phyloP scores from a whole-genome alignment of 2,888 invertebrate species.

The Schrankia costaestrigalis region DNA sequence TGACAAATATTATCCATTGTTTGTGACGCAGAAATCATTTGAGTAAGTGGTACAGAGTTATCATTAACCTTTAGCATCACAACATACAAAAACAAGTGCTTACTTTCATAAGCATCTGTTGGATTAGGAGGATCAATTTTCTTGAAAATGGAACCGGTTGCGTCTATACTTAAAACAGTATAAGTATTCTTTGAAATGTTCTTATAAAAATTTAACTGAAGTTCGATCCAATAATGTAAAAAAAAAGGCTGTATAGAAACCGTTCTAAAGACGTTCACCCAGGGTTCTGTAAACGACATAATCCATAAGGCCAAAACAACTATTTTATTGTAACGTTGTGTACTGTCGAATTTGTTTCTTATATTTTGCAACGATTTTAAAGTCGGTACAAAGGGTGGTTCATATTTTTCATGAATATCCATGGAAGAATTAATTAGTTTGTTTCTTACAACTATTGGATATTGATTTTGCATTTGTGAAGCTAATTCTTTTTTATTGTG shows the following conservation, averaged over 20 bases:
- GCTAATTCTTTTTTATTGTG: neutral
- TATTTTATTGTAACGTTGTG: neutral
- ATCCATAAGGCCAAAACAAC: neutral
- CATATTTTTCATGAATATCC: neutral
- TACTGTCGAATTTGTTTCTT: neutral
- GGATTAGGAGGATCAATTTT: neutral
- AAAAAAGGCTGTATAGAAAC: neutral
- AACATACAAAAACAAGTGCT: slow-evolving; percentile 1
- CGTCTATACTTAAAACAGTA: neutral
- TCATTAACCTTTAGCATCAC: neutral
- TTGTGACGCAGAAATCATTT: neutral
- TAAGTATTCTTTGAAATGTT: neutral
- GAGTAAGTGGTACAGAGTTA: neutral
- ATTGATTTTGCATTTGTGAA: neutral
- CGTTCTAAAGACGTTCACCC: neutral
- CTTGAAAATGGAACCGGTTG: neutral
- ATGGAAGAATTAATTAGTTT: slow-evolving; percentile 1
- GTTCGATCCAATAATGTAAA: slow-evolving; percentile 1
- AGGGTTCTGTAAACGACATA: neutral
- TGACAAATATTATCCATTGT: neutral
- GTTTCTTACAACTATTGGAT: slow-evolving; percentile 1
- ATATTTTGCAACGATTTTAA: slow-evolving; percentile 2
- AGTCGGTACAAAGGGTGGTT: neutral
- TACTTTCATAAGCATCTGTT: neutral
- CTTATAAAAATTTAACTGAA: neutral